Percentiles rank a stretch among this genome's conserved stretches.
These are phyloP conservation scores for Pogona vitticeps DNA, from an alignment of 2,113 vertebrate genomes.

Conservation along the genomic window DNA sequence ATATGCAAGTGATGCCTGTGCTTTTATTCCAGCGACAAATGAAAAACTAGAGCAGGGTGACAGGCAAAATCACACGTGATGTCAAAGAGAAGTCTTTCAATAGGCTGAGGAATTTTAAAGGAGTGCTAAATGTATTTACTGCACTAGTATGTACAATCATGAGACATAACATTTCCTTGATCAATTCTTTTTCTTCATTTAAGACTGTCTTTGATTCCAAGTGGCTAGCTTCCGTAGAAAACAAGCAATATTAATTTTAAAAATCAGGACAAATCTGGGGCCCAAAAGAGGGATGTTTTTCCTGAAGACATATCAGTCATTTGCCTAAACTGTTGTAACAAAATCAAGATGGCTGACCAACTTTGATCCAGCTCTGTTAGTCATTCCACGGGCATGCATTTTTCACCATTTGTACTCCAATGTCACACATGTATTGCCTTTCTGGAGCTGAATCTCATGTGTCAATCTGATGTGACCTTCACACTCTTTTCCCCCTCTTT, in stretches of 20 bases:
- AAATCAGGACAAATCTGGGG: not conserved
- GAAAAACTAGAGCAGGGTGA: too few species aligned
- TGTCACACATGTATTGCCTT: conserved; percentile 34
- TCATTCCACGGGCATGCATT: not conserved
- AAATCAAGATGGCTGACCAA: not conserved
- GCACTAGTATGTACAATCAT: too few species aligned
- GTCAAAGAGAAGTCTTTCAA: too few species aligned
- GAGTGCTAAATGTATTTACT: too few species aligned
- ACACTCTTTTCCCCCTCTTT: not conserved
- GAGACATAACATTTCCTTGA: too few species aligned
- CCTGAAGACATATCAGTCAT: not conserved
- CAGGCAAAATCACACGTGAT: too few species aligned
- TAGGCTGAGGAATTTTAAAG: too few species aligned
- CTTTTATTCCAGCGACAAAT: too few species aligned
- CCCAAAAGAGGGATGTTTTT: not conserved
- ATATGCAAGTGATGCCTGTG: too few species aligned
- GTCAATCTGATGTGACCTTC: conserved; percentile 19
- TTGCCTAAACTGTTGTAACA: not conserved
- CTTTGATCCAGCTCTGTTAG: not conserved
- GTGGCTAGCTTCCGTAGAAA: not conserved
- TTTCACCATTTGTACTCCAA: conserved; percentile 26
- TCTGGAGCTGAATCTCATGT: conserved; percentile 25
- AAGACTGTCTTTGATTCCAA: not conserved
- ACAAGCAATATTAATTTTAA: not conserved
- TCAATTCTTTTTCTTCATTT: not conserved